phyloP scores from a whole-genome alignment of 2,888 invertebrate species.

The Tenodera sinensis region DNA sequence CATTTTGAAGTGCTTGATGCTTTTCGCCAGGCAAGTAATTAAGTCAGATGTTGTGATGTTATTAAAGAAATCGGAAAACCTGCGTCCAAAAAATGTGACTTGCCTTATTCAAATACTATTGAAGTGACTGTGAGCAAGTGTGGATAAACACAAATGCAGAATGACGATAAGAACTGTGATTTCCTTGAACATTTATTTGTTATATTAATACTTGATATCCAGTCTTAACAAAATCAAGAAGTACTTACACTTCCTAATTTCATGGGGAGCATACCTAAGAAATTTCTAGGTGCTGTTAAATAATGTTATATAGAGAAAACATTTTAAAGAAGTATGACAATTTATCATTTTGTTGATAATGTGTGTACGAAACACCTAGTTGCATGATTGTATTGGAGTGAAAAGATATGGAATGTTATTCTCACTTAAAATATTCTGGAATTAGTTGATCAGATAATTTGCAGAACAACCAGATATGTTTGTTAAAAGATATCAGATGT shows the following conservation, averaged over 20 bases:
- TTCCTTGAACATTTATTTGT: background rate
- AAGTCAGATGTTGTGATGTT: background rate
- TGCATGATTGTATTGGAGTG: background rate
- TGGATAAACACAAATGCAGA: background rate
- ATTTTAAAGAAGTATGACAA: background rate
- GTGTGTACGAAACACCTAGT: background rate
- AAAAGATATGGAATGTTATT: background rate
- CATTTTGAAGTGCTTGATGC: conserved; percentile 74
- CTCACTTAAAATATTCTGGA: too few species aligned
- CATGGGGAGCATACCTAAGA: background rate
- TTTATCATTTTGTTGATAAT: background rate
- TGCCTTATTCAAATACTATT: background rate
- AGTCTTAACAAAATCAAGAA: background rate
- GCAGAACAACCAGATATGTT: too few species aligned
- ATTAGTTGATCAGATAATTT: too few species aligned
- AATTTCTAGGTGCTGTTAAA: background rate
- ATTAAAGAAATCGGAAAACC: background rate
- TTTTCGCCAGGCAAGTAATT: conserved; percentile 42
- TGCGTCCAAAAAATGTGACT: conserved; percentile 5
- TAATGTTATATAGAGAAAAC: background rate
- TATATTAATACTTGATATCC: background rate
- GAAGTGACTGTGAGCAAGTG: background rate
- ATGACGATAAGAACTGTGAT: background rate
- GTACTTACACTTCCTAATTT: background rate
- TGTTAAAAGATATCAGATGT: too few species aligned